These are phyloP conservation scores for Orcinus orca DNA, from an alignment of 2,113 vertebrate species.

Conservation along the genomic window DNA sequence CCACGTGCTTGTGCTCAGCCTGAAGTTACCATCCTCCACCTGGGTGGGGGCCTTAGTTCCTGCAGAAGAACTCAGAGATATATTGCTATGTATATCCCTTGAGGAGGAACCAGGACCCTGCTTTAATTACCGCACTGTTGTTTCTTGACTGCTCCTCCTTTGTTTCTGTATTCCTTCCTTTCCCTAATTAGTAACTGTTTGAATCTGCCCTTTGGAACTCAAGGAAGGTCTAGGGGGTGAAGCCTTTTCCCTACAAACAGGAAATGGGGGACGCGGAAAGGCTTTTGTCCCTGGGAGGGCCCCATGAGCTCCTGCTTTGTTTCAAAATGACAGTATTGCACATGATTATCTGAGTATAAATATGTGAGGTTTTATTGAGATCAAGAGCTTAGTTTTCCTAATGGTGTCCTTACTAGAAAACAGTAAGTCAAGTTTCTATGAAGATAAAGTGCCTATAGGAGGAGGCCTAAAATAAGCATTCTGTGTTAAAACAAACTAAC, in stretches of 20 bases:
- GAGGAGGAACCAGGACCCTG: too few species aligned
- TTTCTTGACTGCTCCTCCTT: too few species aligned
- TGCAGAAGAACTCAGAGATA: too few species aligned
- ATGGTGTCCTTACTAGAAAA: slow-evolving; percentile 19
- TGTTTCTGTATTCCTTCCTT: too few species aligned
- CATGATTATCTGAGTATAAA: neutral
- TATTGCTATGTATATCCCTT: too few species aligned
- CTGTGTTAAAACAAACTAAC: neutral
- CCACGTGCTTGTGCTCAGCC: neutral
- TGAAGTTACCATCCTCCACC: neutral
- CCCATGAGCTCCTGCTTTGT: neutral
- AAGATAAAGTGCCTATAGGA: neutral
- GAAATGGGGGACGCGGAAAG: neutral
- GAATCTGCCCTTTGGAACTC: neutral
- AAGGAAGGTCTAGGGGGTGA: neutral
- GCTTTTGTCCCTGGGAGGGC: neutral
- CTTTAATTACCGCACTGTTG: too few species aligned
- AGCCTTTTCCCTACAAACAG: neutral
- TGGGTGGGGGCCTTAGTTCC: too few species aligned
- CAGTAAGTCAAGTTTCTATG: neutral
- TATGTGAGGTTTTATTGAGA: neutral
- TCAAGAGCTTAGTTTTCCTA: slow-evolving; percentile 32
- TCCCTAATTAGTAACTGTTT: too few species aligned
- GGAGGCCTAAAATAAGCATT: neutral
- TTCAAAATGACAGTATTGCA: neutral